Evolutionary conservation across 2,888 invertebrate species (phyloP).

Genomic region (Abscondita cerata): DNA sequence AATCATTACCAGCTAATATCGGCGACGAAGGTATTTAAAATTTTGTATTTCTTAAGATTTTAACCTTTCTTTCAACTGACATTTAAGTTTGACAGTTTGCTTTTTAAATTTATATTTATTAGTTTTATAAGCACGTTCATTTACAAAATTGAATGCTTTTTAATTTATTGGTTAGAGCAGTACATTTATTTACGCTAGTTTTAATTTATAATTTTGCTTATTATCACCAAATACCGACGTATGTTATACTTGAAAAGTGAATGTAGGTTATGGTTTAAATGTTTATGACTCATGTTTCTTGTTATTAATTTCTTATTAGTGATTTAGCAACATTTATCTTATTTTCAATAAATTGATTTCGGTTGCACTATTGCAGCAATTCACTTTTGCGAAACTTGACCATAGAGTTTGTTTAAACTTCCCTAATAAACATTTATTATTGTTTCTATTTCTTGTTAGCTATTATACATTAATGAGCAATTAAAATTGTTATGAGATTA

Average conservation of each 20-base stretch:
- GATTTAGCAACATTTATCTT: neutral
- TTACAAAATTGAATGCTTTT: neutral
- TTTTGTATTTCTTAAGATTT: slow-evolving; percentile 1
- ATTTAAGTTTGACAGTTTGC: slow-evolving; percentile 16
- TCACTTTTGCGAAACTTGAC: neutral
- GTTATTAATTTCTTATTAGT: neutral
- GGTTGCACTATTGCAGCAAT: neutral
- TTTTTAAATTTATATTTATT: slow-evolving; percentile 5
- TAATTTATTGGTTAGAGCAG: neutral
- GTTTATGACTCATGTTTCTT: slow-evolving; percentile 19
- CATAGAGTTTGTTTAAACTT: too few relatives aligned
- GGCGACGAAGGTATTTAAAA: slow-evolving; percentile 42
- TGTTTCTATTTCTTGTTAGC: too few relatives aligned
- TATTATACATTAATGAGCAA: neutral
- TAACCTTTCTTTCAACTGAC: slow-evolving; percentile 22
- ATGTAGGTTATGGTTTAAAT: slow-evolving; percentile 31
- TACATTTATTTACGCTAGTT: neutral
- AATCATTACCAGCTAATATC: slow-evolving; percentile 46
- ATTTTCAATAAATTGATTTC: too few relatives aligned
- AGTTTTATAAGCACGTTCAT: neutral
- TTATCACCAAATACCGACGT: slow-evolving; percentile 6
- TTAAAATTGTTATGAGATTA: too few relatives aligned
- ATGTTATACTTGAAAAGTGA: slow-evolving; percentile 22
- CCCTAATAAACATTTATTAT: too few relatives aligned
- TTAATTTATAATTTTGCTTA: neutral